Evolutionary conservation across 2,888 invertebrate species (phyloP), one percentile per base, ranked within the genome.

Genomic region (Pammene aurita): DNA sequence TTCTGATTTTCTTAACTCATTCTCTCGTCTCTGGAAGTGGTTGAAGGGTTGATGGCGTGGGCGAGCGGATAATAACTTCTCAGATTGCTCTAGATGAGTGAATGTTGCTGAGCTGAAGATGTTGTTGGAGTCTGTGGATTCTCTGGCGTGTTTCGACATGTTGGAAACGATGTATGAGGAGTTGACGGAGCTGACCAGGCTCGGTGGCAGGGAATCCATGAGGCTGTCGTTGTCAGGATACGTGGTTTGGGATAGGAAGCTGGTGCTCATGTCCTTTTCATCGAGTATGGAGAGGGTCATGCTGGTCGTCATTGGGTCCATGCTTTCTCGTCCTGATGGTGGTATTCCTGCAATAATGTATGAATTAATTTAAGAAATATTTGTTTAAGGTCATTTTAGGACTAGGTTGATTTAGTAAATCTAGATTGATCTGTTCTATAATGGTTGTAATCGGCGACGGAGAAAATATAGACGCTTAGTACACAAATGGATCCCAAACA

Each of bases 221-320:
- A 92, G 78, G 73, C 90, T 91, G 56, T 93, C 92, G 76, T 90
- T 86, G 73, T 93, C 93, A 0, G 90, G 91, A 75, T 89, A 86
- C 0, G 92, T 91, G 46, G 91, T 90, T 70, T 93, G 92, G 0
- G 93, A 93, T 18, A 93, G 87, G 77, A 93, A 92, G 73, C 92
- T 93, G 0, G 93, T 93, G 74, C 86, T 93, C 93, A 93, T 93
- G 73, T 93, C 93, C 66, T 93, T 93, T 66, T 93, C 93, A 72
- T 93, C 93, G 10, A 93, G 80, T 52, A 93, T 93, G 69, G 92
- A 93, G 18, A 91, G 84, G 0, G 92, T 92, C 92, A 93, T 93
- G 73, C 92, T 92, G 5, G 90, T 91, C 86, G 90, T 83, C 89
- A 93, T 89, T 1, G 88, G 92, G 72, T 92, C 92, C 62, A 90